Evolutionary conservation across 1,140 invertebrate genomes (phyloP).

Genomic region (Limonius californicus): DNA sequence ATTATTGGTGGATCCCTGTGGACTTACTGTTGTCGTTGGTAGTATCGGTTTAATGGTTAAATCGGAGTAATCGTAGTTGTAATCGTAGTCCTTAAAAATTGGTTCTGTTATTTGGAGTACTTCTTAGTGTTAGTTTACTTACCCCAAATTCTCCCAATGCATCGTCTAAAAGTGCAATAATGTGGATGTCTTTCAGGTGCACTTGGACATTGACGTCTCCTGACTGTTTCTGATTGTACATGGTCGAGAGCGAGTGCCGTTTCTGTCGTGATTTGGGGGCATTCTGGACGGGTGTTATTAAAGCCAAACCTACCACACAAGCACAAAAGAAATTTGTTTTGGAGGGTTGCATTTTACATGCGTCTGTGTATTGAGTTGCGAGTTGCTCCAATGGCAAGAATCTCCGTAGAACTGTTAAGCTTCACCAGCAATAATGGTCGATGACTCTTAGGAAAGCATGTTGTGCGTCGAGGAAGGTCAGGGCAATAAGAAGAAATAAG

Average conservation of each 20-base stretch:
- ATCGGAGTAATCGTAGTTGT: conserved; percentile 57
- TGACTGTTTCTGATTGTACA: conserved; percentile 69
- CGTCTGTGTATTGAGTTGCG: too few species aligned
- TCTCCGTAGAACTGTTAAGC: background rate
- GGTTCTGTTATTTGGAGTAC: too few species aligned
- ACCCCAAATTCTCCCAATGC: conserved; percentile 53
- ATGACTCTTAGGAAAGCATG: background rate
- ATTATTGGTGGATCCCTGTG: background rate
- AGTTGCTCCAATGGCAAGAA: too few species aligned
- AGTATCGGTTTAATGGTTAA: conserved; percentile 54
- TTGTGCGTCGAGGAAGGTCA: background rate
- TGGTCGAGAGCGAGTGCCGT: conserved; percentile 19
- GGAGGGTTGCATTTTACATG: background rate
- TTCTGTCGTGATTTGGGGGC: background rate
- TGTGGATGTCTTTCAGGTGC: conserved; percentile 70
- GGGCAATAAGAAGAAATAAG: background rate
- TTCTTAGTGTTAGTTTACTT: conserved; percentile 35
- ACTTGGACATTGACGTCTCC: conserved; percentile 75
- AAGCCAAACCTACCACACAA: background rate
- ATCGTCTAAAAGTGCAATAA: conserved; percentile 62
- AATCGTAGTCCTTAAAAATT: conserved; percentile 56
- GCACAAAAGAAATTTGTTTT: background rate
- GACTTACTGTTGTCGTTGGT: background rate
- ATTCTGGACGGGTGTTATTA: background rate
- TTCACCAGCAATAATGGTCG: background rate